Evolutionary conservation across 2,888 invertebrate species (phyloP), one percentile per base, ranked within the genome.

Genomic region (Eilema griseolum): DNA sequence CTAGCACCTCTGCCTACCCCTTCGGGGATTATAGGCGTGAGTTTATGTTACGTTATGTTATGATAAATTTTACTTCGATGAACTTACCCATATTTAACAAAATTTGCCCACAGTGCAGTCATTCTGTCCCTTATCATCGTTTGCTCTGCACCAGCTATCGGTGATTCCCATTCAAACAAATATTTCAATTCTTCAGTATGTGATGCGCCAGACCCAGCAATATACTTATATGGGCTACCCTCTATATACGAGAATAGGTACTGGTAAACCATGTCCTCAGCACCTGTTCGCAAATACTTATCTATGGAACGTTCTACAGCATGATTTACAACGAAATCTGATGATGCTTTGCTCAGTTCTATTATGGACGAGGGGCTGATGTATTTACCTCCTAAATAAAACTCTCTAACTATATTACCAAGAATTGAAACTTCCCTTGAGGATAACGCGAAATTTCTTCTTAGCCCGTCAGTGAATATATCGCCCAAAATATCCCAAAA

Each of bases 51-150:
- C n/a, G n/a, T n/a, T n/a, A n/a, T n/a, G n/a, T n/a, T n/a, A n/a
- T n/a, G n/a, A n/a, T n/a, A 52, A 3, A 20, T 10, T n/a, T 52
- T 52, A 8, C n/a, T n/a, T 52, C 3, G 8, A 8, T 10, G 28
- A 31, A 83, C 88, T 81, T 74, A 90, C 90, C 89, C 88, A 63
- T 78, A 81, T 74, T 89, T 92, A 2, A 88, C 87, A 67, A 93
- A 92, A 67, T 92, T 90, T 0, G 87, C 83, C 88, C 90, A 90
- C 81, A 90, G 72, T 0, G 72, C 80, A 0, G 87, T 85, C 85
- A 90, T 87, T 60, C 80, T 75, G 3, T 89, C 85, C n/a, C 90
- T 87, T n/a, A 91, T 85, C 64, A 77, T 23, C 0, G 77, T 61
- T 64, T 89, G 87, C 64, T 90, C 90, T 1, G 74, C 77, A 12